Evolutionary conservation across 2,797 vertebrate species (phyloP), one percentile per base, ranked within the genome.

Genomic region (Chloroceryle amazona): DNA sequence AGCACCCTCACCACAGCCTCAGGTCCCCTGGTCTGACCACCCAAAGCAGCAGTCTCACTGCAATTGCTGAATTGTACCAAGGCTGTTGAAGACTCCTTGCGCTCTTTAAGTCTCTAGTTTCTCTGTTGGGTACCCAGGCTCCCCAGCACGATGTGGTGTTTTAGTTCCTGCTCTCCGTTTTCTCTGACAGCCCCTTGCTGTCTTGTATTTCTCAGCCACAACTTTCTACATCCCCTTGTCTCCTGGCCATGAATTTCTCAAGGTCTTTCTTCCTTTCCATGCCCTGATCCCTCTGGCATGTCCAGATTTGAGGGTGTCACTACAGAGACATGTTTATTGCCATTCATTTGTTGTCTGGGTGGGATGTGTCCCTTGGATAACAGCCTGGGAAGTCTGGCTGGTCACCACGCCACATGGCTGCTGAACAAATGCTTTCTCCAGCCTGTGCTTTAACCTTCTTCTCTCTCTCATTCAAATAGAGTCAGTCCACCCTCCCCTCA

Each of bases 351-450:
- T 1, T 46, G 37, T 8, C 52, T 58, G 35, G 17, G 29, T 55
- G 41, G 41, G 28, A 72, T 5, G 5, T 58, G n/a, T 20, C 62
- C 29, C 28, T 31, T 44, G 9, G 4, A 10, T 21, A 37, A 28
- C 4, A 17, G 57, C 20, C 29, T 44, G 61, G 68, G 49, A 63
- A 63, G 28, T 21, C 58, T 1, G 3, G 21, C 4, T 19, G 26
- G 42, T 17, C 61, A 65, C 44, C 22, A 22, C 0, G 3, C 13
- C 18, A 11, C 0, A 1, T 21, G 49, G 60, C 35, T 73, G 46
- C 54, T 61, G 70, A 91, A 23, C 4, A 22, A 60, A 44, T 0
- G 3, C 17, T 66, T 55, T 22, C 41, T 66, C 52, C 33, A 44
- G 11, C 31, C 52, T 41, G 13, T 52, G 44, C 13, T 89, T 84